These are phyloP conservation scores for Oscheius myriophilus DNA, from an alignment of 2,888 invertebrate genomes.

Conservation along the genomic window DNA sequence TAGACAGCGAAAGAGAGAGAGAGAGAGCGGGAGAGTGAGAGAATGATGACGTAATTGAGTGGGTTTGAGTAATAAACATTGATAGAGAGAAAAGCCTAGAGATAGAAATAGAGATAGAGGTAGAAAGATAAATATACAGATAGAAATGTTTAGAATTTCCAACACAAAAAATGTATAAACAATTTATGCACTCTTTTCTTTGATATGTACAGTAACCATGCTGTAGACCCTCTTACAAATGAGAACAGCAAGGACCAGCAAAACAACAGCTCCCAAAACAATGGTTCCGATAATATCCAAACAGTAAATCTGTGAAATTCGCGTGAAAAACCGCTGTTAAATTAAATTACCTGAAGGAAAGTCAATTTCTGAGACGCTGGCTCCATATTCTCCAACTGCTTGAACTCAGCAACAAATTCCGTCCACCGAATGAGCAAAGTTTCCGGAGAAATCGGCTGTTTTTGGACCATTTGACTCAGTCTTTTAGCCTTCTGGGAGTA, in stretches of 20 bases:
- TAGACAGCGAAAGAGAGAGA: too few species aligned
- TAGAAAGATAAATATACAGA: too few species aligned
- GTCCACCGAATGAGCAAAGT: conserved; percentile 57
- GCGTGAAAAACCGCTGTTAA: neutral
- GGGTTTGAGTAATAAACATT: too few species aligned
- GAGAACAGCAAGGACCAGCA: conserved; percentile 32
- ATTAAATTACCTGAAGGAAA: conserved; percentile 35
- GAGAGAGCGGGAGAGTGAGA: too few species aligned
- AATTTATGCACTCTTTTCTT: too few species aligned
- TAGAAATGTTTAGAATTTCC: too few species aligned
- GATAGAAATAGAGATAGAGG: too few species aligned
- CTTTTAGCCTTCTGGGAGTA: conserved; percentile 42
- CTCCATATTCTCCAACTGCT: conserved; percentile 44
- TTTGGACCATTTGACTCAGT: conserved; percentile 52
- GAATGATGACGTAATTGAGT: too few species aligned
- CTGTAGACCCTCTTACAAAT: conserved; percentile 2
- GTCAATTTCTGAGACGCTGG: conserved; percentile 52
- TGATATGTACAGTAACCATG: too few species aligned
- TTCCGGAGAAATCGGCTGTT: conserved; percentile 53
- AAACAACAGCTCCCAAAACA: conserved; percentile 14
- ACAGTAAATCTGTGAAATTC: conserved; percentile 45
- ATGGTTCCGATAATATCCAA: conserved; percentile 48
- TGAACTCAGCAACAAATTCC: conserved; percentile 59
- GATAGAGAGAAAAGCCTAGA: too few species aligned
- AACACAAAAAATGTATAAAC: too few species aligned